A percentile compares a stretch with the other conserved stretches of the same genome.
These are phyloP conservation scores for Lycocerus yunnanus DNA, from an alignment of 2,888 invertebrate species.

Conservation along the genomic window DNA sequence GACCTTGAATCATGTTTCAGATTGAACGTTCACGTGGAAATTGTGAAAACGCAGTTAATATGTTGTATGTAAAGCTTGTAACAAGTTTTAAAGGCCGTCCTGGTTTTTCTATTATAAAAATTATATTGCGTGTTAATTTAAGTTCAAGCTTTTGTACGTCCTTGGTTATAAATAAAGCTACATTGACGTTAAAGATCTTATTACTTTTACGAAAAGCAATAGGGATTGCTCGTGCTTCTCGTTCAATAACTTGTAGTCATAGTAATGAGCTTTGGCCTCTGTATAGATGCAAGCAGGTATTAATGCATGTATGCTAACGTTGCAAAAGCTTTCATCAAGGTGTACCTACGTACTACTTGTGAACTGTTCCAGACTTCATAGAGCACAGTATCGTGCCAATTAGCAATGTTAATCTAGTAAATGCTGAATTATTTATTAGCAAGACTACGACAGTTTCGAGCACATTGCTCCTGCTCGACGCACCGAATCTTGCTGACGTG, in stretches of 20 bases:
- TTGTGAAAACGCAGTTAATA: not conserved
- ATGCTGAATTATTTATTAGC: constrained; percentile 30
- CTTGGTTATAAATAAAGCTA: not conserved
- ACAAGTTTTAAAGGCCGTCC: not conserved
- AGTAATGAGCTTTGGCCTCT: not conserved
- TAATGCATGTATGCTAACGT: not conserved
- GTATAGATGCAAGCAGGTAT: not conserved
- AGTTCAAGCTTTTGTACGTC: not conserved
- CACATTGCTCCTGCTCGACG: constrained; percentile 10
- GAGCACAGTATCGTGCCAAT: constrained; percentile 14
- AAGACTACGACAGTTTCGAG: constrained; percentile 17
- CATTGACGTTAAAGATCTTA: not conserved
- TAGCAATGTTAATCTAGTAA: constrained; percentile 30
- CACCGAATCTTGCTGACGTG: constrained; percentile 18
- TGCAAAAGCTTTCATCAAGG: constrained; percentile 1
- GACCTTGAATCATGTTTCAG: not conserved
- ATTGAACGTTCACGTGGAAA: not conserved
- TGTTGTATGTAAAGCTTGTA: not conserved
- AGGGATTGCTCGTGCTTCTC: not conserved
- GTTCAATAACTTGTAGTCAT: constrained; percentile 1
- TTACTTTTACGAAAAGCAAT: not conserved
- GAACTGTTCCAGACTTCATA: not conserved
- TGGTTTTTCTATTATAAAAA: not conserved
- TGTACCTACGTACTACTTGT: not conserved
- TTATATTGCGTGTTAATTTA: not conserved